Conservation (phyloP, 2,888 invertebrate species). For the Trachelus stipa region DNA sequence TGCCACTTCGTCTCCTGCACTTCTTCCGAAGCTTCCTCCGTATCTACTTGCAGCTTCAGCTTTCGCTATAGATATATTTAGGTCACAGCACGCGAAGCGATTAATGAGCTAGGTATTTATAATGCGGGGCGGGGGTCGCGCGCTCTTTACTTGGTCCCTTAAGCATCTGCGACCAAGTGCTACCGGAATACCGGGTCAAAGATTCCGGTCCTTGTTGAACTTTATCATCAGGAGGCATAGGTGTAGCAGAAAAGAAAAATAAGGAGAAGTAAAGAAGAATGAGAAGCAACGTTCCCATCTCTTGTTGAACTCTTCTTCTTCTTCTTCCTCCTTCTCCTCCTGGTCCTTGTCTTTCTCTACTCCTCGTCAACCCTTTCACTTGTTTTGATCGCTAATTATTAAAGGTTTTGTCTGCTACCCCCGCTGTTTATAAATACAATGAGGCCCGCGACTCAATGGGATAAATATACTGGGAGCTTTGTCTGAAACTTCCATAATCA, state of each 20-base stretch:
- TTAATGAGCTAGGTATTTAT: neutral
- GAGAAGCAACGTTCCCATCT: too few species aligned
- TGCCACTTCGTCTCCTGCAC: too few species aligned
- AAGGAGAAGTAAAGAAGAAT: neutral
- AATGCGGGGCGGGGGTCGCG: neutral
- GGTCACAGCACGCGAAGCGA: too few species aligned
- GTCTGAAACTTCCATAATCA: conserved; percentile 51
- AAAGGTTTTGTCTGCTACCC: conserved; percentile 36
- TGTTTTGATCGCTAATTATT: conserved; percentile 48
- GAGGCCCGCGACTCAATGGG: conserved; percentile 44
- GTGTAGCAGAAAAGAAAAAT: neutral
- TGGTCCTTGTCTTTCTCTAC: too few species aligned
- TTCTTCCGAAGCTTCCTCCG: too few species aligned
- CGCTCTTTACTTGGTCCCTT: too few species aligned
- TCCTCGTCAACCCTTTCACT: conserved; percentile 7
- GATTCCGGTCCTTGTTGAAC: too few species aligned
- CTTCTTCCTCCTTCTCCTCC: too few species aligned
- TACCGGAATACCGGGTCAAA: neutral
- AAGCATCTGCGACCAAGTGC: conserved; percentile 11
- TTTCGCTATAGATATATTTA: too few species aligned
- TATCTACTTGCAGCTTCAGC: too few species aligned
- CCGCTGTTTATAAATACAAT: conserved; percentile 39
- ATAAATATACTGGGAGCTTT: conserved; percentile 51
- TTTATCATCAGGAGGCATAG: neutral
- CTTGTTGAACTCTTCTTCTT: too few species aligned